Evolutionary conservation across 2,113 vertebrate species (phyloP).

Genomic region (Perca schrenkii): DNA sequence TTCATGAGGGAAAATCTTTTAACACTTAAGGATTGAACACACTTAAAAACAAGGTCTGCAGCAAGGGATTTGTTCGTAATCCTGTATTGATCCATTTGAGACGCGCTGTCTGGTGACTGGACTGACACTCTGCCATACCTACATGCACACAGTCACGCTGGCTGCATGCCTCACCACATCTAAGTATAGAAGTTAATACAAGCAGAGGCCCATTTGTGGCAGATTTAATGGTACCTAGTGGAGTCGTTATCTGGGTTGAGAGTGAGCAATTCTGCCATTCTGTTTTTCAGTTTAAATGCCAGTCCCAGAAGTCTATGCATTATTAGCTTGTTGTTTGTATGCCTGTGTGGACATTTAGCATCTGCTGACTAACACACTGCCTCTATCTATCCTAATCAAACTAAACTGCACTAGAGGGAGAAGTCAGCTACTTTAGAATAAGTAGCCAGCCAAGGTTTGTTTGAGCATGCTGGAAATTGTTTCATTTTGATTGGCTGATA

Average conservation of each 20-base stretch:
- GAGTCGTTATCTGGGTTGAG: constrained; percentile 25
- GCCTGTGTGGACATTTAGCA: constrained; percentile 14
- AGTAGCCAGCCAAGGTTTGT: constrained; percentile 9
- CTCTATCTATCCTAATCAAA: constrained; percentile 22
- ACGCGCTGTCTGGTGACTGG: constrained; percentile 59
- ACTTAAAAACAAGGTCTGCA: constrained; percentile 56
- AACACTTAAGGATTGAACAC: constrained; percentile 49
- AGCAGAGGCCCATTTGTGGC: constrained; percentile 46
- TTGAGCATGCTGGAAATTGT: constrained; percentile 14
- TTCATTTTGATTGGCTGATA: constrained; percentile 3
- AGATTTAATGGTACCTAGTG: constrained; percentile 46
- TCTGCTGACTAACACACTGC: constrained; percentile 13
- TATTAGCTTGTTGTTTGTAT: constrained; percentile 24
- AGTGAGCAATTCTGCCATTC: constrained; percentile 27
- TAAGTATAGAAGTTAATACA: constrained; percentile 63
- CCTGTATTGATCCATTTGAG: constrained; percentile 67
- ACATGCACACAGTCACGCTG: constrained; percentile 48
- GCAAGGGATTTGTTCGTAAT: constrained; percentile 62
- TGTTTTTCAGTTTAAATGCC: constrained; percentile 54
- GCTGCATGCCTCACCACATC: constrained; percentile 56
- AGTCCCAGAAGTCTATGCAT: constrained; percentile 20
- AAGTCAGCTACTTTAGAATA: constrained; percentile 6
- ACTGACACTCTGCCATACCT: constrained; percentile 63
- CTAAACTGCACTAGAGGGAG: constrained; percentile 34
- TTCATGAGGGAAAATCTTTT: constrained; percentile 44